Evolutionary conservation across 2,797 vertebrate genomes (phyloP).

Genomic region (Hoplostethus mediterraneus): DNA sequence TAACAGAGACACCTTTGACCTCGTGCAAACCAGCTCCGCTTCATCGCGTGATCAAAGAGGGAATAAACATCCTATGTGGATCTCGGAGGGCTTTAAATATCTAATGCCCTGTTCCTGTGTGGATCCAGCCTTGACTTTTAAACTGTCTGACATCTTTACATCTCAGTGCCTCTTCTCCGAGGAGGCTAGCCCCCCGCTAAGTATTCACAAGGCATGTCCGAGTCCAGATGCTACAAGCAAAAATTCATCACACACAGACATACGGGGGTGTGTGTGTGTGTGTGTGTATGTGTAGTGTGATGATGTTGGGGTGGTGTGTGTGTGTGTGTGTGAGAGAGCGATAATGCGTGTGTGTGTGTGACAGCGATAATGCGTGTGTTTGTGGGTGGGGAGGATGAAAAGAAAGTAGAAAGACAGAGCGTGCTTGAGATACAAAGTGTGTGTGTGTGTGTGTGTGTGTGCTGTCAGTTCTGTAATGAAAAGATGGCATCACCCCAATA

Average conservation of each 20-base stretch:
- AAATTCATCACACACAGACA: conserved; percentile 31
- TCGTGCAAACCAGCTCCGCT: conserved; percentile 1
- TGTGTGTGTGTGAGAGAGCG: not conserved
- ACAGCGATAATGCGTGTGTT: not conserved
- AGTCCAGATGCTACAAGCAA: conserved; percentile 45
- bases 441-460: not conserved
- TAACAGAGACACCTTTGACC: not conserved
- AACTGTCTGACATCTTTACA: conserved; percentile 41
- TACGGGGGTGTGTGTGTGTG: too few species aligned
- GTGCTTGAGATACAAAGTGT: not conserved
- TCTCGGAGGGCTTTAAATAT: not conserved
- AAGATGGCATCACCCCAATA: conserved; percentile 46
- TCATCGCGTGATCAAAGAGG: not conserved
- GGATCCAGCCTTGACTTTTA: conserved; percentile 28
- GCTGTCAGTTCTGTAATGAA: conserved; percentile 36
- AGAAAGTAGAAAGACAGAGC: conserved; percentile 15
- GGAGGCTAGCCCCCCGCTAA: not conserved
- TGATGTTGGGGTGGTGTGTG: not conserved
- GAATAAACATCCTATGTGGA: conserved; percentile 12
- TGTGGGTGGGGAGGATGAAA: not conserved
- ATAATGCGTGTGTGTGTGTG: not conserved
- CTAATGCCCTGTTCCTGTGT: conserved; percentile 2
- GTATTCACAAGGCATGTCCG: conserved; percentile 5
- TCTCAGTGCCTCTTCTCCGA: conserved; percentile 17
- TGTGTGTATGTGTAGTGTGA: not conserved